Evolutionary conservation across 1,140 invertebrate genomes (phyloP), one percentile per base, ranked within the genome.

Genomic region (Patella vulgata): DNA sequence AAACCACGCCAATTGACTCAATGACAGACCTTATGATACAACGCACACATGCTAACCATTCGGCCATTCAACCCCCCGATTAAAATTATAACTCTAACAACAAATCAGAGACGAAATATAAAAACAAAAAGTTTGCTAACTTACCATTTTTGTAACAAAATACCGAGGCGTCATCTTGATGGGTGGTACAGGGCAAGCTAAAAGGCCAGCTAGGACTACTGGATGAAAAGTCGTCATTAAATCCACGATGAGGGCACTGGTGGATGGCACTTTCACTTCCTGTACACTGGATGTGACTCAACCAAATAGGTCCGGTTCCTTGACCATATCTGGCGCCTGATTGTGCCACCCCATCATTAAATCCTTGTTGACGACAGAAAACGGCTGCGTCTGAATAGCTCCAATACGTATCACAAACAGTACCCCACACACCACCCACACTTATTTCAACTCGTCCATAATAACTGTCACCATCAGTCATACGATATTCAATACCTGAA

Each of bases 361-460:
- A 80, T 6, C 60, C 60, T 33, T 70, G 59, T 17, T 70, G 59
- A 33, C 75, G 68, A 60, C 79, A 80, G 5, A 77, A 61, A 6
- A 80, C 79, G 11, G 48, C 33, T 6, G 79, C 75, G 48, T 77
- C 79, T 17, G 46, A 58, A 30, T 70, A 53, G 25, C 76, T 67
- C 75, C 75, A 80, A 21, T 59, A 66, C 23, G 70, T 52, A 62
- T 75, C 68, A 64, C 79, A 80, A 0, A 84, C 61, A 2, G 78
- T 81, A 1, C 83, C 83, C 77, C 79, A 81, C 19, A 54, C 42
- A 19, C 69, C 66, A 48, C 72, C 70, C 9, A 82, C 84, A 81
- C 88, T 89, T 1, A 93, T 87, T 86, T 93, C 91, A 12, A 93
- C 77, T 59, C 90, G 85, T 11, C 92, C 92, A 78, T 90, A 88